These are phyloP conservation scores for Caenorhabditis becei DNA, from an alignment of 2,888 invertebrate species.

Conservation along the genomic window DNA sequence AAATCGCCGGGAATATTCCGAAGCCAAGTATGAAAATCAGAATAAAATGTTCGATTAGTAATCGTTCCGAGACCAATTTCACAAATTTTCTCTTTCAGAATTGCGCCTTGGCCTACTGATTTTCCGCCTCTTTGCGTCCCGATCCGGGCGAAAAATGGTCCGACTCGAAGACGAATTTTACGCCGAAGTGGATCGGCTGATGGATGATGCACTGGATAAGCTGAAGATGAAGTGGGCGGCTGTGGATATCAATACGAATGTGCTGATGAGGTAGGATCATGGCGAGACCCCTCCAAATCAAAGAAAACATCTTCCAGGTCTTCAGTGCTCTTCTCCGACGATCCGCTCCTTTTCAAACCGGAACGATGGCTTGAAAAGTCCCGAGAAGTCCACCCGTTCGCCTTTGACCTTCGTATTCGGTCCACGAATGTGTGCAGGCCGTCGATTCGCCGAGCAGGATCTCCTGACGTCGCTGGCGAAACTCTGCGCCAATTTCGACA, in stretches of 20 bases:
- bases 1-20: too few relatives aligned
- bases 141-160: conserved; percentile 84
- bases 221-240: conserved; percentile 57
- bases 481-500: conserved; percentile 83
- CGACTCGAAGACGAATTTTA: conserved; percentile 85
- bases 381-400: conserved; percentile 82
- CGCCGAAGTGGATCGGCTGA: conserved; percentile 54
- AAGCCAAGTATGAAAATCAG: too few relatives aligned
- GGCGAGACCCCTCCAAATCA: too few relatives aligned
- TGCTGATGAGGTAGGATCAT: conserved; percentile 70
- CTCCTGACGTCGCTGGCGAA: conserved; percentile 83
- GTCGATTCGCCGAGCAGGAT: conserved; percentile 85
- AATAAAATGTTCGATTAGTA: too few relatives aligned
- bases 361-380: conserved; percentile 87
- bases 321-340: conserved; percentile 32
- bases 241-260: conserved; percentile 76
- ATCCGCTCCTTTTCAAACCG: conserved; percentile 83
- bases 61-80: too few relatives aligned
- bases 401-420: conserved; percentile 84
- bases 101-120: conserved; percentile 83
- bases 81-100: too few relatives aligned
- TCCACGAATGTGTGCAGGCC: conserved; percentile 84
- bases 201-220: conserved; percentile 56
- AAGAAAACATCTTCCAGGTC: too few relatives aligned
- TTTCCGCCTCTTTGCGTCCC: conserved; percentile 84